These are phyloP conservation scores for Blastobasis lacticolella DNA, from an alignment of 2,888 invertebrate genomes.

Conservation along the genomic window DNA sequence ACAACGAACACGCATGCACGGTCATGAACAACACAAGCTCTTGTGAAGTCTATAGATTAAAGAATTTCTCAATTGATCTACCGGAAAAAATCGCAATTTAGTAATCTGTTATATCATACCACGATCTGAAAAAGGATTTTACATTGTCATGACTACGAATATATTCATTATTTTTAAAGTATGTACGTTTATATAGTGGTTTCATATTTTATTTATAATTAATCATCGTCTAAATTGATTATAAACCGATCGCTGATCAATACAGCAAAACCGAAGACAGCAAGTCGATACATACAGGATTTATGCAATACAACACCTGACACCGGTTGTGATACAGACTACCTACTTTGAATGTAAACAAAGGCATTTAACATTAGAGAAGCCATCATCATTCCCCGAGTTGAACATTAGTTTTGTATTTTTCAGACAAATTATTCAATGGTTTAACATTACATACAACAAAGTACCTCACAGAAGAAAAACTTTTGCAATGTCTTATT, in stretches of 20 bases:
- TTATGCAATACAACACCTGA: slow-evolving; percentile 49
- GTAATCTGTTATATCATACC: neutral
- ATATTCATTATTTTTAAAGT: neutral
- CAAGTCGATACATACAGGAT: slow-evolving; percentile 1
- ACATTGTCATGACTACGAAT: neutral
- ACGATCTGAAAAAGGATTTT: neutral
- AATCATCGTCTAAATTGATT: too few relatives aligned
- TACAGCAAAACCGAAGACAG: too few relatives aligned
- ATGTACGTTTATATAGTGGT: neutral
- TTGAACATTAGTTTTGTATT: too few relatives aligned
- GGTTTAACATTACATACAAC: too few relatives aligned
- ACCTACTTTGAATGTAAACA: slow-evolving; percentile 42
- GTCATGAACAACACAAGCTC: slow-evolving; percentile 4
- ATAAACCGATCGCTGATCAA: too few relatives aligned
- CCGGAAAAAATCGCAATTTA: neutral
- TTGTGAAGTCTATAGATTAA: neutral
- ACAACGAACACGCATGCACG: slow-evolving; percentile 6
- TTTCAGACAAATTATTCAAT: too few relatives aligned
- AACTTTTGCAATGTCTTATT: too few relatives aligned
- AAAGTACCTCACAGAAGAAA: too few relatives aligned
- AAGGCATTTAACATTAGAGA: slow-evolving; percentile 15
- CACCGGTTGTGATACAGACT: slow-evolving; percentile 28
- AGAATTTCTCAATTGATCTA: neutral
- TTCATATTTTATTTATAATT: too few relatives aligned
- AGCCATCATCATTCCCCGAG: neutral